Evolutionary conservation across 2,113 vertebrate species (phyloP), one percentile per base, ranked within the genome.

Genomic region (Haplochromis burtoni): DNA sequence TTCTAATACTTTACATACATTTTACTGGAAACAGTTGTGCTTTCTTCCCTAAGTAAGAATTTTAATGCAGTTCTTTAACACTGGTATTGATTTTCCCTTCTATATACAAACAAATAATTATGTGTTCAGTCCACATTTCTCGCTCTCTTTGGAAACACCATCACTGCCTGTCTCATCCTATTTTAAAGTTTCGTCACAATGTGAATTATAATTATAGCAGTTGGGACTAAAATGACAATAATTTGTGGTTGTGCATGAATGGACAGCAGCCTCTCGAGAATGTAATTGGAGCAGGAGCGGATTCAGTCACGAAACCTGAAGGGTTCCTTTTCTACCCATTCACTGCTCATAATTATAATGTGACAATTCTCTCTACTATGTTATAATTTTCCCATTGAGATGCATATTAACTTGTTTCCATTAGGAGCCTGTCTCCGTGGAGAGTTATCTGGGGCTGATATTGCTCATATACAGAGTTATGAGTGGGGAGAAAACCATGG

Each of bases 381-480:
- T 82, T 82, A 90, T 88, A 73, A 85, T 84, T 84, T 84, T 66
- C 29, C 89, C 63, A 88, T 90, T 86, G 61, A 91, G 80, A 87
- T 85, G 90, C 81, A 91, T 87, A 92, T 93, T 91, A 84, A 87
- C 73, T 83, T 85, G 29, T 91, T 89, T 89, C 89, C 86, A 91
- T 94, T 91, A 93, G 92, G 87, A 63, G 84, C 66, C 86, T 53
- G 87, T 87, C 79, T 89, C 68, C 14, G 16, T 54, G 80, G 87
- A 87, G 66, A 90, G 63, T 86, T 89, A 88, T 93, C 85, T 82
- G 90, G 63, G 42, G 81, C 35, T 29, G 59, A 83, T 89, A 71
- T 61, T 61, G 73, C 81, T 80, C 71, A 11, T 40, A 73, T 47
- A 10, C 68, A n/a, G 81, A 16, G 76, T 86, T 91, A 88, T 89